phyloP scores from a whole-genome alignment of 2,113 vertebrate species.

The Hydrochoerus hydrochaeris region DNA sequence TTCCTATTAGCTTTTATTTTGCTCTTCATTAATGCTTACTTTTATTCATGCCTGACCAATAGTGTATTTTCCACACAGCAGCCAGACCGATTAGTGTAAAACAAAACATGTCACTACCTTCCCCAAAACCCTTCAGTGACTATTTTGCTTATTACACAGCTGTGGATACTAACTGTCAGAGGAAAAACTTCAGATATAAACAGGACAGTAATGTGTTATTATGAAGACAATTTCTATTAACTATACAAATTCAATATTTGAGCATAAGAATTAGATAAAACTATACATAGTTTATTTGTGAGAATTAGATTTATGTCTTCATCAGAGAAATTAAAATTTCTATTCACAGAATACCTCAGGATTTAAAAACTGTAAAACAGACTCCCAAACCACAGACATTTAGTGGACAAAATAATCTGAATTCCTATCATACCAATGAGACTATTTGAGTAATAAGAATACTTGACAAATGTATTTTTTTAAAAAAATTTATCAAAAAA shows the following conservation, averaged over 20 bases:
- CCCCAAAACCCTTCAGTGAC: neutral
- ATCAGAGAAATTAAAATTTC: neutral
- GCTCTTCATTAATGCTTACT: neutral
- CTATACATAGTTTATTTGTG: neutral
- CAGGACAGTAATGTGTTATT: neutral
- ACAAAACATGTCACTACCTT: neutral
- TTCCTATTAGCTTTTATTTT: neutral
- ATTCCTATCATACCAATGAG: slow-evolving; percentile 4
- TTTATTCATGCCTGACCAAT: neutral
- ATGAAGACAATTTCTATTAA: slow-evolving; percentile 12
- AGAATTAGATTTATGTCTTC: neutral
- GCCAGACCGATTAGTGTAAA: neutral
- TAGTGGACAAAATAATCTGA: neutral
- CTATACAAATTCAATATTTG: neutral
- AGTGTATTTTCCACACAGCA: neutral
- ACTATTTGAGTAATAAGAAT: neutral
- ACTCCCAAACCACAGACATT: neutral
- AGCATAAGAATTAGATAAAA: neutral
- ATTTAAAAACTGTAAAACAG: slow-evolving; percentile 7
- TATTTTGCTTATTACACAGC: neutral
- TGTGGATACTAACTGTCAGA: neutral
- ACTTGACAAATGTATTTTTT: neutral
- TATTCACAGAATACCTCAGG: neutral
- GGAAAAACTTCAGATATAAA: slow-evolving; percentile 10
- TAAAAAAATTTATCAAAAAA: neutral